Percentiles rank a stretch among this genome's conserved stretches.
These are phyloP conservation scores for Hippocampus kuda DNA, from an alignment of 2,797 vertebrate species.

Conservation along the genomic window DNA sequence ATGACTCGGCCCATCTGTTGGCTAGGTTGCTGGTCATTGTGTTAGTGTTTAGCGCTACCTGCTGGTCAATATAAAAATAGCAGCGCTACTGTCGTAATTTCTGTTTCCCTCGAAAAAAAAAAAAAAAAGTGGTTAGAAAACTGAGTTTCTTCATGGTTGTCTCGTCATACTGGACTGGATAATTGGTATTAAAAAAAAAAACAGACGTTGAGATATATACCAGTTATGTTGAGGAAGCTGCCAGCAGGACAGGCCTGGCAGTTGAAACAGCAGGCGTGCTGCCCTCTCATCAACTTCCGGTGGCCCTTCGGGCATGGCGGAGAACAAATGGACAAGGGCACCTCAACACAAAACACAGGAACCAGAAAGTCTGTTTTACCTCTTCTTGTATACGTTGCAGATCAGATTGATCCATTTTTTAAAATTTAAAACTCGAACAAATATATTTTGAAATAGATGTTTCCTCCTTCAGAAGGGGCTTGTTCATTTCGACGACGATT, in stretches of 20 bases:
- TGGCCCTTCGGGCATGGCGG: conserved; percentile 63
- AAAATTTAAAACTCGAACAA: not conserved
- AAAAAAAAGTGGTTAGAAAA: too few relatives aligned
- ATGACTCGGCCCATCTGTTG: not conserved
- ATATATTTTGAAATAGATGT: too few relatives aligned
- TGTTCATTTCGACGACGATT: too few relatives aligned
- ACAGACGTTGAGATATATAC: conserved; percentile 25
- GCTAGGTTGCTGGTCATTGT: not conserved
- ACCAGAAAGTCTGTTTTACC: not conserved
- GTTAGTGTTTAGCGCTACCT: conserved; percentile 32
- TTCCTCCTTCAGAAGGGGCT: too few relatives aligned
- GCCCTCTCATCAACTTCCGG: conserved; percentile 56
- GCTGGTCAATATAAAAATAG: conserved; percentile 25
- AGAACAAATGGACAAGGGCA: conserved; percentile 69
- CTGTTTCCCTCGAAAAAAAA: too few relatives aligned
- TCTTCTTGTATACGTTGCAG: not conserved
- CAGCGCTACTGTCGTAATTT: not conserved
- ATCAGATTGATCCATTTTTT: not conserved
- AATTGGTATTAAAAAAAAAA: not conserved
- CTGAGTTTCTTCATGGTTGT: too few relatives aligned
- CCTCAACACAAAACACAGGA: conserved; percentile 34
- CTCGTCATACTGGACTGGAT: not conserved
- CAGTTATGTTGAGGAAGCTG: conserved; percentile 75
- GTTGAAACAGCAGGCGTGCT: conserved; percentile 74
- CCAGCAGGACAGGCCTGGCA: conserved; percentile 62